Evolutionary conservation across 2,113 vertebrate species (phyloP).

Genomic region (Cettia cetti): DNA sequence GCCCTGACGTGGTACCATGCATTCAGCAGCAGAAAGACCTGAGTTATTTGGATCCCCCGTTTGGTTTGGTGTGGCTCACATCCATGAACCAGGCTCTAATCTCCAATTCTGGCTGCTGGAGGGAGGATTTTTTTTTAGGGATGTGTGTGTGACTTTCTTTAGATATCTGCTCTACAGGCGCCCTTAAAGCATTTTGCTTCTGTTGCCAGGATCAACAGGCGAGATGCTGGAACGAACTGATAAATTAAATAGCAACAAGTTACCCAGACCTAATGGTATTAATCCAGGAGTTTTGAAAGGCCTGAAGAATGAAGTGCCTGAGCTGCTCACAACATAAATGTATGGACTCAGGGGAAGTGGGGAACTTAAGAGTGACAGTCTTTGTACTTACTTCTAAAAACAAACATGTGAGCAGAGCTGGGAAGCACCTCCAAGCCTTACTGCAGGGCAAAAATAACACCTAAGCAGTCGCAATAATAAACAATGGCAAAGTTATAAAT

Average conservation of each 20-base stretch:
- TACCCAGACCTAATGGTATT: constrained; percentile 50
- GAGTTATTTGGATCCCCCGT: background rate
- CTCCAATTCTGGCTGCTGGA: constrained; percentile 21
- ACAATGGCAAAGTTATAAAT: background rate
- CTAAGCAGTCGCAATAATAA: background rate
- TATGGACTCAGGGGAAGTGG: background rate
- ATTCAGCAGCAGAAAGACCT: background rate
- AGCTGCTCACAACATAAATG: background rate
- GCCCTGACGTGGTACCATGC: background rate
- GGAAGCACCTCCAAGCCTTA: constrained; percentile 14
- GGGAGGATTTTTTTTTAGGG: background rate
- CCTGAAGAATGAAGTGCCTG: constrained; percentile 38
- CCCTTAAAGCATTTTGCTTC: constrained; percentile 39
- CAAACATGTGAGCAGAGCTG: background rate
- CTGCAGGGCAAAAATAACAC: constrained; percentile 45
- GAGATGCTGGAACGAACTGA: constrained; percentile 52
- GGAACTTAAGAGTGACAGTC: background rate
- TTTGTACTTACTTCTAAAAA: constrained; percentile 43
- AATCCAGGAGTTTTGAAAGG: constrained; percentile 42
- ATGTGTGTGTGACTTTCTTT: constrained; percentile 1
- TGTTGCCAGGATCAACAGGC: constrained; percentile 56
- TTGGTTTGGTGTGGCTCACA: background rate
- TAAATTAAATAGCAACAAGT: constrained; percentile 60
- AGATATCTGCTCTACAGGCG: constrained; percentile 13
- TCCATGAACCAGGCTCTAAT: background rate